phyloP scores from a whole-genome alignment of 2,797 vertebrate species.

The Lagocephalus sceleratus region DNA sequence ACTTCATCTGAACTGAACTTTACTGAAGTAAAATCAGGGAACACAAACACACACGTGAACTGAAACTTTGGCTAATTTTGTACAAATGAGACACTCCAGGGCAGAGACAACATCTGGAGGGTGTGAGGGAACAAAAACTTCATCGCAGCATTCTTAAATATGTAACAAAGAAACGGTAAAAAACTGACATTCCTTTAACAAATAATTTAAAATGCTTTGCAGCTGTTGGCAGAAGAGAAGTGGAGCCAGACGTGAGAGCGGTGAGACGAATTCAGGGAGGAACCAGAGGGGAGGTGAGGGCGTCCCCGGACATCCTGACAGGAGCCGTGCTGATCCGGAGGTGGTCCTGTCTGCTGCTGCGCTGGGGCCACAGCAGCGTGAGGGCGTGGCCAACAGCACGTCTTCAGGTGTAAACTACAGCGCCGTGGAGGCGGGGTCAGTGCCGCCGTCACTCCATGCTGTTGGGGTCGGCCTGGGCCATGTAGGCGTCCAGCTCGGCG shows the following conservation, averaged over 20 bases:
- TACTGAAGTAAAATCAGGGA: slow-evolving; percentile 1
- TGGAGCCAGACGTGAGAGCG: slow-evolving; percentile 3
- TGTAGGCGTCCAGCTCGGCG: slow-evolving; percentile 95
- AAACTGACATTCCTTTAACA: slow-evolving; percentile 36
- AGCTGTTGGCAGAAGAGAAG: slow-evolving; percentile 1
- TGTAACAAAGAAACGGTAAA: slow-evolving; percentile 28
- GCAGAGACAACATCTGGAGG: slow-evolving; percentile 5
- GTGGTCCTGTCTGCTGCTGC: slow-evolving; percentile 7
- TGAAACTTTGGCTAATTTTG: slow-evolving; percentile 32
- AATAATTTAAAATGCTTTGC: slow-evolving; percentile 23
- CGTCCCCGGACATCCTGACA: no score
- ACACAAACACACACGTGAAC: slow-evolving; percentile 18
- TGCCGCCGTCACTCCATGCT: slow-evolving; percentile 78
- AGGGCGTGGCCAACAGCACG: no score
- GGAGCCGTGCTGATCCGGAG: slow-evolving; percentile 18
- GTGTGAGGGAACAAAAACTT: slow-evolving; percentile 13
- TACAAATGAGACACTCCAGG: slow-evolving; percentile 25
- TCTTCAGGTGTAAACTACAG: slow-evolving; percentile 20
- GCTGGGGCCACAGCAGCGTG: no score
- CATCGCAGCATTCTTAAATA: slow-evolving; percentile 31
- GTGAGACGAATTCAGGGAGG: slow-evolving; percentile 11
- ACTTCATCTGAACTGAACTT: no score
- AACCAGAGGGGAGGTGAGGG: slow-evolving; percentile 4
- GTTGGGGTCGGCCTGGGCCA: slow-evolving; percentile 94
- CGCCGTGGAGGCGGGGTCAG: background rate